These are phyloP conservation scores for Apantesis nais DNA, from an alignment of 2,888 invertebrate genomes.

Conservation along the genomic window DNA sequence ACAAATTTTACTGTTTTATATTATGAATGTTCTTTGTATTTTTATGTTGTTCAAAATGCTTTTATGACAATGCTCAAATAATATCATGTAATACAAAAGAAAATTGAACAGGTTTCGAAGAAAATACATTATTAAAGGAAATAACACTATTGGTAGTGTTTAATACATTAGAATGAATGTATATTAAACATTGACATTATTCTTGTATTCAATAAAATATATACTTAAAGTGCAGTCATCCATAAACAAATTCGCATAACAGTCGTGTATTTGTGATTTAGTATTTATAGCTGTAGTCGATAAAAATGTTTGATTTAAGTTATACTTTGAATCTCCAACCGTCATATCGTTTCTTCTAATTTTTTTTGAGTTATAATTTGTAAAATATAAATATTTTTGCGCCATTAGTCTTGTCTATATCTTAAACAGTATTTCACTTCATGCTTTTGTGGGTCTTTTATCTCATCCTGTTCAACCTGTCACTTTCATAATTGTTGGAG, in stretches of 20 bases:
- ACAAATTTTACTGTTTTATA: conserved; percentile 27
- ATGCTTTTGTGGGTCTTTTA: neutral
- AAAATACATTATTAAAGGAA: conserved; percentile 31
- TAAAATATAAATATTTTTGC: conserved; percentile 19
- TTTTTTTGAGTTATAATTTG: conserved; percentile 42
- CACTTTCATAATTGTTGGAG: neutral
- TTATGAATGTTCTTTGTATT: conserved; percentile 33
- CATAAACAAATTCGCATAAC: conserved; percentile 61
- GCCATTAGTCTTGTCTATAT: neutral
- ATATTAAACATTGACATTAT: conserved; percentile 48
- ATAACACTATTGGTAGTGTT: conserved; percentile 32
- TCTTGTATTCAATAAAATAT: conserved; percentile 55
- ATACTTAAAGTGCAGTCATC: conserved; percentile 52
- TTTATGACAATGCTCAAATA: conserved; percentile 23
- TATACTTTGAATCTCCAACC: conserved; percentile 49
- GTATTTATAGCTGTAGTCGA: conserved; percentile 56
- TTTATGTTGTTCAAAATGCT: conserved; percentile 25
- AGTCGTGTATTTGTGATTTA: conserved; percentile 54
- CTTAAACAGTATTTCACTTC: neutral
- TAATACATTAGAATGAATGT: conserved; percentile 41
- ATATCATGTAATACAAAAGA: conserved; percentile 20
- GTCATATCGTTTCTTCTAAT: conserved; percentile 52
- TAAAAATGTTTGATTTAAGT: conserved; percentile 62
- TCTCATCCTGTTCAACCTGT: neutral
- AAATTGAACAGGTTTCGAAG: conserved; percentile 35